These are phyloP conservation scores for Tenebrio molitor DNA, from an alignment of 1,140 invertebrate genomes.

Conservation along the genomic window DNA sequence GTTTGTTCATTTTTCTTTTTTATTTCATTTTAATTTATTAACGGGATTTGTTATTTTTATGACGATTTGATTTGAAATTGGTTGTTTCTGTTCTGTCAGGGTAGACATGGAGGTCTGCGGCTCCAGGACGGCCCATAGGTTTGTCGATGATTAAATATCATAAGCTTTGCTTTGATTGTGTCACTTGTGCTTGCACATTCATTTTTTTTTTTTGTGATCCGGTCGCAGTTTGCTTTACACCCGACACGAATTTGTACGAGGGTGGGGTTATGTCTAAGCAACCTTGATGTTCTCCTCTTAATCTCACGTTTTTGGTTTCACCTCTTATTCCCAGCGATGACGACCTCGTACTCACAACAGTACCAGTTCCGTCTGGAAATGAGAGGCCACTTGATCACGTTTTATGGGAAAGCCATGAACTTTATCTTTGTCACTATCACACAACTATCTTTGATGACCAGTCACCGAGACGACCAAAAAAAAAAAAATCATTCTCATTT, in stretches of 20 bases:
- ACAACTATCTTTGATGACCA: too few relatives aligned
- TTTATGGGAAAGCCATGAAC: constrained; percentile 14
- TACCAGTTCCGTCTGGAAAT: not conserved
- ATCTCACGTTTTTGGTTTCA: too few relatives aligned
- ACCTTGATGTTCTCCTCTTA: too few relatives aligned
- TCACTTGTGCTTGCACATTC: constrained; percentile 56
- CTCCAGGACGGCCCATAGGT: constrained; percentile 75
- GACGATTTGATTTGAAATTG: constrained; percentile 32
- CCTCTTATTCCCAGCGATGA: too few relatives aligned
- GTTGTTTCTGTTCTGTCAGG: constrained; percentile 66
- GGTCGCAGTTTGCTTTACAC: constrained; percentile 18
- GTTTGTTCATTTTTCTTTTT: constrained; percentile 4
- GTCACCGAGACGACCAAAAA: too few relatives aligned
- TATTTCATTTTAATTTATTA: constrained; percentile 38
- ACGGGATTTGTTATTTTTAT: constrained; percentile 40
- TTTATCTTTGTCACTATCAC: constrained; percentile 39
- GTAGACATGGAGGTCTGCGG: constrained; percentile 74
- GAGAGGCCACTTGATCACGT: not conserved
- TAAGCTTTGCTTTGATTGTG: constrained; percentile 62
- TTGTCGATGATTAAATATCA: constrained; percentile 66
- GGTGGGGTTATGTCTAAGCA: not conserved
- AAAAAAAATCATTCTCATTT: constrained; percentile 1
- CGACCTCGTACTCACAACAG: too few relatives aligned
- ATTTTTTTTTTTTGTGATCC: constrained; percentile 26
- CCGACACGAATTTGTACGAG: constrained; percentile 9